Percentiles rank a stretch among this genome's conserved stretches.
Conservation (phyloP, 2,888 invertebrate species). For the Andrena bicolor region DNA sequence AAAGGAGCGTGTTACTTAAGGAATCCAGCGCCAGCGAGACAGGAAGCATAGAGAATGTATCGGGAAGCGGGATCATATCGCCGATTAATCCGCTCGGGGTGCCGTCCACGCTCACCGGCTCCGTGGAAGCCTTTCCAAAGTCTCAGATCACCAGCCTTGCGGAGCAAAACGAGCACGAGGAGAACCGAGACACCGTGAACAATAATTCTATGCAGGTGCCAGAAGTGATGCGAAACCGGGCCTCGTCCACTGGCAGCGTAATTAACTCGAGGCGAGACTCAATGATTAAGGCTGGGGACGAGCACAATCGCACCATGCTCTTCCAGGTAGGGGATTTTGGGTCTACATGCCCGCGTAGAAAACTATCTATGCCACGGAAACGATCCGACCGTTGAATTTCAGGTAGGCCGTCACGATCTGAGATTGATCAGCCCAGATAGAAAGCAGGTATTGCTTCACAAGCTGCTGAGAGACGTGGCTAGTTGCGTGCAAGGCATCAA, state of each 20-base stretch:
- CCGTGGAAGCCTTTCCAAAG: slow-evolving; percentile 79
- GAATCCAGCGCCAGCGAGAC: slow-evolving; percentile 81
- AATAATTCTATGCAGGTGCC: slow-evolving; percentile 76
- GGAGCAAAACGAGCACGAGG: slow-evolving; percentile 72
- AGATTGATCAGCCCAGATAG: slow-evolving; percentile 96
- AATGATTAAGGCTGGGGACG: slow-evolving; percentile 82
- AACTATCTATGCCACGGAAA: background rate
- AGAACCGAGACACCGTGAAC: slow-evolving; percentile 66
- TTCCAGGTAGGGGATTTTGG: slow-evolving; percentile 88
- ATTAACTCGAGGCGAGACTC: slow-evolving; percentile 80
- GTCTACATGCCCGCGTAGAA: background rate
- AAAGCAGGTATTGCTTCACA: slow-evolving; percentile 95
- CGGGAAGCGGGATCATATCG: slow-evolving; percentile 81
- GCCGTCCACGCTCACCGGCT: slow-evolving; percentile 74
- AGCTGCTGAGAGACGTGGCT: slow-evolving; percentile 95
- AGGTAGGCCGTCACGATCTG: slow-evolving; percentile 94
- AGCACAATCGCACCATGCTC: slow-evolving; percentile 97
- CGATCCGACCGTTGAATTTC: slow-evolving; percentile 64
- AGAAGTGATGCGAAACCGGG: slow-evolving; percentile 84
- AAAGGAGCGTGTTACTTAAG: slow-evolving; percentile 61
- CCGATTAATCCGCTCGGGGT: slow-evolving; percentile 78
- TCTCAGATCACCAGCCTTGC: slow-evolving; percentile 58
- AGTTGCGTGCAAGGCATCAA: slow-evolving; percentile 94
- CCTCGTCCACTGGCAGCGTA: slow-evolving; percentile 85
- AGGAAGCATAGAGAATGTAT: slow-evolving; percentile 81